Conservation (phyloP, 2,888 invertebrate species). For the Lucinisca nassula region DNA sequence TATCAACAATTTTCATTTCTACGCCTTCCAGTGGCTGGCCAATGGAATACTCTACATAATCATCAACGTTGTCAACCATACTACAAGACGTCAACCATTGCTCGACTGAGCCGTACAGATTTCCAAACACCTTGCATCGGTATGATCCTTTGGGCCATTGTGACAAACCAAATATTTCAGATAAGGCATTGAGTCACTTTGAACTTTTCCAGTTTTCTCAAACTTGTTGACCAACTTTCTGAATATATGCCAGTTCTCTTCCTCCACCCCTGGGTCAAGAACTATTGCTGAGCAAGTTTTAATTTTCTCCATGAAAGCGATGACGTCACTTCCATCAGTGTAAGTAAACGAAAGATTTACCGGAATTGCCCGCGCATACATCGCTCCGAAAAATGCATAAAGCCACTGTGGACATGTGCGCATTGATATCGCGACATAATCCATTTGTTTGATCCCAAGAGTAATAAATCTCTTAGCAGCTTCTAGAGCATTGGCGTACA, state of each 20-base stretch:
- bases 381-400: slow-evolving; percentile 40
- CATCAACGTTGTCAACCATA: not conserved
- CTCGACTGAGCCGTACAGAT: not conserved
- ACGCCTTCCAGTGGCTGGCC: not conserved
- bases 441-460: slow-evolving; percentile 35
- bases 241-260: slow-evolving; percentile 11
- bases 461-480: slow-evolving; percentile 20
- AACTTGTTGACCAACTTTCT: not conserved
- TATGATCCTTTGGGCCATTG: not conserved
- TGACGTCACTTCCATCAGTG: slow-evolving; percentile 53
- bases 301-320: slow-evolving; percentile 37
- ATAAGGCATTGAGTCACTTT: not conserved
- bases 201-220: not conserved
- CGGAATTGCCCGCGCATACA: slow-evolving; percentile 36
- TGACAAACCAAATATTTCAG: not conserved
- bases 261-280: not conserved
- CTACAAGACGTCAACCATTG: not conserved
- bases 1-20: not conserved
- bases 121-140: not conserved
- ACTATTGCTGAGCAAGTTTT: not conserved
- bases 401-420: slow-evolving; percentile 58
- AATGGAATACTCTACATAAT: not conserved
- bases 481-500: slow-evolving; percentile 36
- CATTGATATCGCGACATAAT: slow-evolving; percentile 32
- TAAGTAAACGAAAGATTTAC: slow-evolving; percentile 43